Evolutionary conservation across 2,888 invertebrate species (phyloP).

Genomic region (Anthoptus insignis): DNA sequence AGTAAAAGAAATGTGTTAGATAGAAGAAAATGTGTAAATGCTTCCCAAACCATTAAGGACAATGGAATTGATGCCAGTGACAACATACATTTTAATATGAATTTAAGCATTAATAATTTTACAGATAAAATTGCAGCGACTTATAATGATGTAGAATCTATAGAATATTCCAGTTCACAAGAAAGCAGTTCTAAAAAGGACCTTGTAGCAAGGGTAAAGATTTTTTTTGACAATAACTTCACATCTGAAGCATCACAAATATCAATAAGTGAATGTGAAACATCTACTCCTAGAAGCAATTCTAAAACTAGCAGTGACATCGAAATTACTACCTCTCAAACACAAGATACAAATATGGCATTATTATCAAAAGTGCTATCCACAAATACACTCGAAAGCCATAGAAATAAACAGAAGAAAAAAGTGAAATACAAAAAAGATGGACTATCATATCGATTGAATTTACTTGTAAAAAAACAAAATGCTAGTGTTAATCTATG

Average conservation of each 20-base stretch:
- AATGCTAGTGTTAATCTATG: conserved; percentile 78
- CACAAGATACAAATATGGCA: conserved; percentile 50
- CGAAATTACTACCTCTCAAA: conserved; percentile 62
- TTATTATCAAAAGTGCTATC: conserved; percentile 21
- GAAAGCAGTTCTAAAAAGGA: conserved; percentile 39
- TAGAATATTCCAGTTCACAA: conserved; percentile 18
- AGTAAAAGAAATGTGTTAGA: background rate
- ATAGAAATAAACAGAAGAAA: conserved; percentile 54
- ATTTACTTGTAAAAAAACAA: conserved; percentile 76
- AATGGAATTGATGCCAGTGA: background rate
- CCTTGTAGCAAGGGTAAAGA: conserved; percentile 63
- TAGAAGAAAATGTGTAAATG: conserved; percentile 8
- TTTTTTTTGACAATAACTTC: conserved; percentile 71
- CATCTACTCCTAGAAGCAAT: conserved; percentile 59
- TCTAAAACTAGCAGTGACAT: conserved; percentile 64
- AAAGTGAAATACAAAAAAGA: conserved; percentile 77
- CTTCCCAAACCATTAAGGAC: no score
- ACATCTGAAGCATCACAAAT: conserved; percentile 68
- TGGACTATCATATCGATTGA: conserved; percentile 76
- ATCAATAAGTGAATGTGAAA: conserved; percentile 71
- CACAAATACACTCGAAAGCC: conserved; percentile 40
- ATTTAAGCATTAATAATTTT: background rate
- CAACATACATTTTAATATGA: no score
- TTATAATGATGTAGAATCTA: background rate
- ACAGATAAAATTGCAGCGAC: no score